Base-by-base conservation (phyloP, 1,140 invertebrate species). In the Drosophila mojavensis region DNA sequence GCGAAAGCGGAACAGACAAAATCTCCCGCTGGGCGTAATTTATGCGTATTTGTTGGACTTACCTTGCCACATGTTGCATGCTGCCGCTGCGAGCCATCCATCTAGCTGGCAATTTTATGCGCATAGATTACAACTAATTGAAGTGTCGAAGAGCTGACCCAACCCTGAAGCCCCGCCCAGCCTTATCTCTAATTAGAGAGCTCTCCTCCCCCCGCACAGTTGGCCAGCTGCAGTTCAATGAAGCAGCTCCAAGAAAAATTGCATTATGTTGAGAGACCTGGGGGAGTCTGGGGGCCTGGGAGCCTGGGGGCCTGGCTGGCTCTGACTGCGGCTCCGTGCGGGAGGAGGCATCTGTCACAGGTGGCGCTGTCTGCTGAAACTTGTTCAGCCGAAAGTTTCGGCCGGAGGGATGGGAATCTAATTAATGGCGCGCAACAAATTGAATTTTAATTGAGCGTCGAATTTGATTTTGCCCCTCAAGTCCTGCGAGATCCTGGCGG, bases 401-500 rank as follows among this genome's bases (percentile, higher is more conserved):
- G 74, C 80, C 73, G 71, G 45, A 55, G 41, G 26, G 39, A 7
- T 24, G 11, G 24, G 73, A 88, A 88, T 88, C 83, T 88, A 88
- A 88, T 88, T 88, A 88, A 88, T 83, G 83, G 66, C 84, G 83
- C 76, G 69, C 73, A 74, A 75, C 83, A 88, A 88, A 88, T 88
- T 88, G 83, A 88, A 88, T 88, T 88, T 88, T 90, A 90, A 90
- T 86, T 90, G 86, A 81, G 82, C 84, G 77, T 75, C 81, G 85
- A 88, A 90, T 84, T 88, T 90, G 85, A 88, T 84, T 88, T 39
- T 88, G 63, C 68, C 53, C 48, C 33, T 62, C 68, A 56, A 20
- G 45, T 51, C 1, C 48, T 58, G 67, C 50, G 43, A 15, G 43
- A 15, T 63, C 33, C 51, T 17, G 7, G 6, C n/a, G 45, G 55